Evolutionary conservation across 2,797 vertebrate genomes (phyloP).

Genomic region (Sebastes alutus): DNA sequence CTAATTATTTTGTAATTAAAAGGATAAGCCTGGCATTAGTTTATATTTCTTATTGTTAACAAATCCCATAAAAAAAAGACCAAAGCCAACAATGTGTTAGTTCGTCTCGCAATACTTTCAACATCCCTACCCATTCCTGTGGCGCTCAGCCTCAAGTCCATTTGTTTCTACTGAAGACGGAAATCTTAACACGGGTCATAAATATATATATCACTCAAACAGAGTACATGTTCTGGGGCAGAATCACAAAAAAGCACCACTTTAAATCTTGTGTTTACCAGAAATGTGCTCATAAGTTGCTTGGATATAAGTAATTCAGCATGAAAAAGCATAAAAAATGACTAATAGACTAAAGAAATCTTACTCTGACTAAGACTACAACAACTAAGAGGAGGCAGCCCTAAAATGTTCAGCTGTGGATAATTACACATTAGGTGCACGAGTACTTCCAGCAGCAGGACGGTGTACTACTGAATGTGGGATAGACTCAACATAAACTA

Average conservation of each 20-base stretch:
- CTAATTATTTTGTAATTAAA: constrained; percentile 65
- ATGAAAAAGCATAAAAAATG: no score
- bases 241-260: no score
- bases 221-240: no score
- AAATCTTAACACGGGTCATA: neutral
- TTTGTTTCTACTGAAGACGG: neutral
- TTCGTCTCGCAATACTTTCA: neutral
- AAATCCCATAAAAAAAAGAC: constrained; percentile 6
- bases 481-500: neutral
- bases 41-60: constrained; percentile 28
- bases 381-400: neutral
- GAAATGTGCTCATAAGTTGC: no score
- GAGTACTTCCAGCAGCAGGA: neutral
- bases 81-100: neutral
- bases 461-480: no score
- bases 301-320: no score
- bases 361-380: no score
- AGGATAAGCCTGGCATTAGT: constrained; percentile 33
- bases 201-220: neutral
- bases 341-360: no score
- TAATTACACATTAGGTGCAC: neutral
- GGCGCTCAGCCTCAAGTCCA: neutral
- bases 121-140: neutral
- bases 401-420: neutral
- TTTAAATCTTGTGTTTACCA: no score